Conservation (phyloP, 2,797 vertebrate genomes). For the Neosilurus hyrtlii region DNA sequence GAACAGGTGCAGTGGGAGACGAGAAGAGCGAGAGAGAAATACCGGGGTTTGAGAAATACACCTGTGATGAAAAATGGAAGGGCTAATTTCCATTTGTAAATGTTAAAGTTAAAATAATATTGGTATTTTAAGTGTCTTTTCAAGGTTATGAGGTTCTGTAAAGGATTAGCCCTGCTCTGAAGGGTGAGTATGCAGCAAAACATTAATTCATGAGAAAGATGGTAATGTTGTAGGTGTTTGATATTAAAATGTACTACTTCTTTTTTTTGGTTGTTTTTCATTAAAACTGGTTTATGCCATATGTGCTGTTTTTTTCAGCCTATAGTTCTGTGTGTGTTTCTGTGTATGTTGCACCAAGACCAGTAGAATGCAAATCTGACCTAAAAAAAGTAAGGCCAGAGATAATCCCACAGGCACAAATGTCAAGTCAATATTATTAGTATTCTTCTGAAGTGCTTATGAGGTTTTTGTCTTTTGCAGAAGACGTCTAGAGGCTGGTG, state of each 20-base stretch:
- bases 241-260: slow-evolving; percentile 41
- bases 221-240: slow-evolving; percentile 38
- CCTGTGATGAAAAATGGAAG: slow-evolving; percentile 17
- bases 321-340: slow-evolving; percentile 18
- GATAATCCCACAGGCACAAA: slow-evolving; percentile 29
- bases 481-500: slow-evolving; percentile 19
- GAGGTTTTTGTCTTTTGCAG: slow-evolving; percentile 42
- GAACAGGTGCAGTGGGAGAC: not conserved
- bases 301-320: not conserved
- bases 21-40: not conserved
- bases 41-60: not conserved
- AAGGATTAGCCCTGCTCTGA: slow-evolving; percentile 20
- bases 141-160: slow-evolving; percentile 14
- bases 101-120: slow-evolving; percentile 24
- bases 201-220: slow-evolving; percentile 38
- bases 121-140: slow-evolving; percentile 22
- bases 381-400: slow-evolving; percentile 11
- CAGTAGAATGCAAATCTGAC: slow-evolving; percentile 39
- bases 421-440: slow-evolving; percentile 46
- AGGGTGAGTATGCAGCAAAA: slow-evolving; percentile 1
- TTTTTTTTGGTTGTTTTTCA: slow-evolving; percentile 33
- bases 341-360: slow-evolving; percentile 21
- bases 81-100: slow-evolving; percentile 23
- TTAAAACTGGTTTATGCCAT: slow-evolving; percentile 46
- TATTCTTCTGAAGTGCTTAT: slow-evolving; percentile 51